Conservation (phyloP, 2,797 vertebrate genomes). For the Leptoclinus maculatus region DNA sequence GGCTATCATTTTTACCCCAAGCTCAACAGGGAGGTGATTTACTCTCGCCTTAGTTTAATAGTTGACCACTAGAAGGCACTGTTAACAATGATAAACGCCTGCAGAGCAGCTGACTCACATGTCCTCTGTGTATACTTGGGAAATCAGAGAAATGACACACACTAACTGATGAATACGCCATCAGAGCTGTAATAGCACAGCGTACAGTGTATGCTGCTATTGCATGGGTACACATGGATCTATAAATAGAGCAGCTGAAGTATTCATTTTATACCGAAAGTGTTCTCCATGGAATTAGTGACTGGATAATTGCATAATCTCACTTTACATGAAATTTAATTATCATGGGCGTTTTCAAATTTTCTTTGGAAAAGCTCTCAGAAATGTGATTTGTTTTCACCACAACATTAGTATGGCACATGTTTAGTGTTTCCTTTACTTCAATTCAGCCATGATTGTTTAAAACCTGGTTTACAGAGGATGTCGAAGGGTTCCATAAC, state of each 20-base stretch:
- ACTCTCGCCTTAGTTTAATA: constrained; percentile 19
- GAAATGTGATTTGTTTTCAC: constrained; percentile 34
- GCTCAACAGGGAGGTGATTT: constrained; percentile 29
- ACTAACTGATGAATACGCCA: constrained; percentile 3
- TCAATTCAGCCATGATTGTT: constrained; percentile 53
- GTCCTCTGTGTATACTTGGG: neutral
- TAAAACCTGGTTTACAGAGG: constrained; percentile 49
- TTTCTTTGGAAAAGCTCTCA: constrained; percentile 5
- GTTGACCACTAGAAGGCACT: constrained; percentile 83
- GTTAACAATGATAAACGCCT: constrained; percentile 76
- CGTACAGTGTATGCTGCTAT: neutral
- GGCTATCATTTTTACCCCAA: constrained; percentile 21
- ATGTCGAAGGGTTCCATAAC: constrained; percentile 52
- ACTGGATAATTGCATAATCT: constrained; percentile 42
- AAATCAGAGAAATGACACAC: constrained; percentile 26
- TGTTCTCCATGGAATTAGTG: constrained; percentile 31
- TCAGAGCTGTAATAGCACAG: neutral
- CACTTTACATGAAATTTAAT: constrained; percentile 28
- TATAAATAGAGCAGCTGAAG: constrained; percentile 11
- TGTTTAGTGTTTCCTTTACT: constrained; percentile 51
- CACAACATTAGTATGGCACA: constrained; percentile 43
- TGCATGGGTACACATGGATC: neutral
- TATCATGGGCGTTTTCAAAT: constrained; percentile 23
- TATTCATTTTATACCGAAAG: constrained; percentile 5
- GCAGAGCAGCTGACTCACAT: neutral